These are phyloP conservation scores for Maylandia zebra DNA, from an alignment of 2,113 vertebrate species.

Conservation along the genomic window DNA sequence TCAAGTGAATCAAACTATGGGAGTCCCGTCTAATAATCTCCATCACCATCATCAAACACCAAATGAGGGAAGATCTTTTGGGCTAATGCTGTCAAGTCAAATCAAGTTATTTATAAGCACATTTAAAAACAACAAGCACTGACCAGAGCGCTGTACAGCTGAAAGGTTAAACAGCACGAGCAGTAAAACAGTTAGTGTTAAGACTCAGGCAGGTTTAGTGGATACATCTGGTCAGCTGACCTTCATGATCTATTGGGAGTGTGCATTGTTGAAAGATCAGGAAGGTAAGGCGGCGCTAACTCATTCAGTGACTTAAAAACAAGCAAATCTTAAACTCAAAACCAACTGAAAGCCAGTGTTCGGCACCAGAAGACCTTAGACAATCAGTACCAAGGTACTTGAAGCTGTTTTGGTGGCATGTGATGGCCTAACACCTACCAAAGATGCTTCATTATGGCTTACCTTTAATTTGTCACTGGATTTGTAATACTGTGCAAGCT, in stretches of 20 bases:
- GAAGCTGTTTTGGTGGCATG: neutral
- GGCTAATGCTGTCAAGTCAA: neutral
- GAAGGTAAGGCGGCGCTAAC: neutral
- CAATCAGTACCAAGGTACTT: neutral
- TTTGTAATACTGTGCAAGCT: neutral
- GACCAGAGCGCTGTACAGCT: neutral
- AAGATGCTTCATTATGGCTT: neutral
- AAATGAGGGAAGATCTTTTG: neutral
- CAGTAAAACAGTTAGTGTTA: neutral
- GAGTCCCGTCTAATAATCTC: too few species aligned
- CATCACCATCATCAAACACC: neutral
- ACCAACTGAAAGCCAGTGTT: neutral
- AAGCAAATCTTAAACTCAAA: neutral
- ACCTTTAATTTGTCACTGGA: neutral
- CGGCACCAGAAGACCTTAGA: neutral
- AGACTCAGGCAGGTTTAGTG: neutral
- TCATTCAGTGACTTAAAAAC: neutral
- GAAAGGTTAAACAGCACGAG: neutral
- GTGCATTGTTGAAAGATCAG: neutral
- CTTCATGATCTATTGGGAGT: neutral
- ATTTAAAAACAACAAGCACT: neutral
- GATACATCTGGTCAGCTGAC: neutral
- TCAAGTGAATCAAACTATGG: neutral
- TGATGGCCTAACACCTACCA: neutral
- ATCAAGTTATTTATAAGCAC: neutral